Evolutionary conservation across 2,113 vertebrate species (phyloP), one percentile per base, ranked within the genome.

Genomic region (Mungos mungo): DNA sequence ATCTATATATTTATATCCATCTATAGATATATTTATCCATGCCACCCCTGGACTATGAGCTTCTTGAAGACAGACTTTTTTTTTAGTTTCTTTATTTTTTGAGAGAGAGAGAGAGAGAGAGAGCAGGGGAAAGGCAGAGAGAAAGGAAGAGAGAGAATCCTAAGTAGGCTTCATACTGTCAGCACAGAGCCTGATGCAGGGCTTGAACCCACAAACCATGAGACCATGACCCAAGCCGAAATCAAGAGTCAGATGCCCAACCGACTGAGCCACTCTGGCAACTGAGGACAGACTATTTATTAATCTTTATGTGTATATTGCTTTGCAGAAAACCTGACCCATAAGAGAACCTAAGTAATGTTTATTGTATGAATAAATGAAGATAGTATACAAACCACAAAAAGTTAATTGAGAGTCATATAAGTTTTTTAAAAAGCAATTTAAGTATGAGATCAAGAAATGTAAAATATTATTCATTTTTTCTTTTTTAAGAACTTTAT

Each of bases 391-490:
- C 27, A 93, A 65, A 66, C 63, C 82, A 76, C 31, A 35, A 25
- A 74, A 97, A 86, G 25, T 92, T 92, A 19, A 84, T 54, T 72
- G 52, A 92, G 25, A 80, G 47, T 54, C 66, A 27, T 45, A 60
- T 82, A 83, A 80, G 45, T 76, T 74, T 79, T 79, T 87, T 8
- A 60, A 92, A 92, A 76, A 7, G 93, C 91, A 60, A 68, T 88
- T 71, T 88, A 89, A 77, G 41, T 50, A 93, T 94, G 79, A 96
- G 74, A 86, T 31, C 11, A 94, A 90, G 25, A 95, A 94, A 72
- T 94, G 3, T 90, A 93, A 87, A 94, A 63, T 91, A 82, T 87
- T 92, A 33, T 14, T 72, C 38, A 83, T 81, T 89, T 71, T 92
- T 89, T 74, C 25, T 83, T 71, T 68, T 76, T 92, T 72, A 77